Percentiles rank a stretch among this genome's conserved stretches.
Evolutionary conservation across 2,113 vertebrate genomes (phyloP).

Genomic region (Etia nguti): DNA sequence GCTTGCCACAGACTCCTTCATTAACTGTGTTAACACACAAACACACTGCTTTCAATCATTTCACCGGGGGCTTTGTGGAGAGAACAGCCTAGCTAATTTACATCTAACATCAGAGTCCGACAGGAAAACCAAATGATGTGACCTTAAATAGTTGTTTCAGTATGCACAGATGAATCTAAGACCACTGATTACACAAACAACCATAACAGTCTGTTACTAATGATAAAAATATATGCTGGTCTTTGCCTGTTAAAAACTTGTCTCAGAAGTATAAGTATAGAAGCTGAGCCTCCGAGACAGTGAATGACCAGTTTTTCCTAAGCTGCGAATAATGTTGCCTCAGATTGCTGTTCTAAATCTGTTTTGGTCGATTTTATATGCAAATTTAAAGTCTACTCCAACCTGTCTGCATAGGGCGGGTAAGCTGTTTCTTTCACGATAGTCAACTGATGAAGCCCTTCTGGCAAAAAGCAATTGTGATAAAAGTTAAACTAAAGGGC

Average conservation of each 20-base stretch:
- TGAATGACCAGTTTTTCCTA: not conserved
- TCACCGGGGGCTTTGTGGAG: not conserved
- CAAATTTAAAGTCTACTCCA: not conserved
- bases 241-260: not conserved
- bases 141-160: not conserved
- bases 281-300: not conserved
- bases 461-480: not conserved
- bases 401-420: not conserved
- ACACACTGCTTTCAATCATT: not conserved
- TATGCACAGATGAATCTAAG: not conserved
- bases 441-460: not conserved
- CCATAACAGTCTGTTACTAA: not conserved
- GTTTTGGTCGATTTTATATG: not conserved
- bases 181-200: not conserved
- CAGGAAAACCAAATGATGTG: not conserved
- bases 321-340: not conserved
- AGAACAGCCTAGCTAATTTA: not conserved
- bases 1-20: not conserved
- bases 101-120: not conserved
- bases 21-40: not conserved
- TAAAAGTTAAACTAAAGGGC: not conserved
- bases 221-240: not conserved
- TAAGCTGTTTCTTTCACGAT: not conserved
- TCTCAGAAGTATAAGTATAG: not conserved
- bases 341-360: not conserved